phyloP scores from a whole-genome alignment of 1,140 invertebrate species.

The Gyrodactylus bullatarudis region DNA sequence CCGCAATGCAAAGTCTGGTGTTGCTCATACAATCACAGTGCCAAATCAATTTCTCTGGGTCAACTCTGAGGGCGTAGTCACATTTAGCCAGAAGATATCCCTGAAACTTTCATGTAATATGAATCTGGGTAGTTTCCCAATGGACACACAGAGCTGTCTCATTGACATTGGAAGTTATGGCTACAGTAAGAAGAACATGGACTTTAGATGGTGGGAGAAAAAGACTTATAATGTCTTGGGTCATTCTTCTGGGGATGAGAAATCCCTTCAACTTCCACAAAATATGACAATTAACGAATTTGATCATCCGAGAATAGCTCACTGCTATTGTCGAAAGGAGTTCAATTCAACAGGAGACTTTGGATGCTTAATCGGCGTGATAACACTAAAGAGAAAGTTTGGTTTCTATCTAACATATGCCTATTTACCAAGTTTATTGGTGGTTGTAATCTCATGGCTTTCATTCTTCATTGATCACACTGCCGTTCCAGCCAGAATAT shows the following conservation, averaged over 20 bases:
- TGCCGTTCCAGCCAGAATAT: conserved; percentile 14
- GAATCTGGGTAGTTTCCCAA: conserved; percentile 76
- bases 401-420: conserved; percentile 16
- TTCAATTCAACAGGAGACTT: conserved; percentile 12
- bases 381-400: conserved; percentile 13
- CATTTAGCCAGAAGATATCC: conserved; percentile 20
- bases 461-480: conserved; percentile 16
- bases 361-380: conserved; percentile 13
- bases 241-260: background rate
- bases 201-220: conserved; percentile 11
- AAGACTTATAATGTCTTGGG: conserved; percentile 2
- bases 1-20: background rate
- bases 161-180: conserved; percentile 52
- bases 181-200: conserved; percentile 13
- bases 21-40: conserved; percentile 19
- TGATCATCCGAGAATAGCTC: background rate
- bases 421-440: conserved; percentile 16
- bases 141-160: conserved; percentile 61
- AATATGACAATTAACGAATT: conserved; percentile 4
- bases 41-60: conserved; percentile 31
- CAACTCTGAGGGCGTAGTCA: conserved; percentile 26
- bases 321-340: background rate
- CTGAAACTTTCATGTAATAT: conserved; percentile 36
- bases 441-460: conserved; percentile 16
- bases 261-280: conserved; percentile 12